These are phyloP conservation scores for Eulemur rufifrons DNA, from an alignment of 2,113 vertebrate genomes.

Conservation along the genomic window DNA sequence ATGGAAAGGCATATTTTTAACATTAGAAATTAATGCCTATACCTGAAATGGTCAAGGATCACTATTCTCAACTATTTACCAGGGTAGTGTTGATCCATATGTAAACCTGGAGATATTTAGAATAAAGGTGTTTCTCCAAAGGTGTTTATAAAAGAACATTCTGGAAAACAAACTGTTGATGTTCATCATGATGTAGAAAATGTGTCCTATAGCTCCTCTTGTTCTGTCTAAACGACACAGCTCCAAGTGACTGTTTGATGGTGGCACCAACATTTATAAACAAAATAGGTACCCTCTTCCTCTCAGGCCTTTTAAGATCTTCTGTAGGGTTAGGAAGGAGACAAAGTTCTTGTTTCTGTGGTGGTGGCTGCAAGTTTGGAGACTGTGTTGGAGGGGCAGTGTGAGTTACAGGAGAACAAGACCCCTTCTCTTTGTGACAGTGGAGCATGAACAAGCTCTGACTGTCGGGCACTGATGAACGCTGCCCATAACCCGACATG, in stretches of 20 bases:
- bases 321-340: neutral
- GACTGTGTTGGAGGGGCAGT: neutral
- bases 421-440: neutral
- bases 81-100: neutral
- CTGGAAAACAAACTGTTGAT: neutral
- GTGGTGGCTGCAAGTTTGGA: neutral
- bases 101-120: neutral
- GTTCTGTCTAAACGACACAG: neutral
- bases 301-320: neutral
- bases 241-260: accelerated
- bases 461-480: accelerated
- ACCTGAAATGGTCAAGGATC: neutral
- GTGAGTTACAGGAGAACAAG: neutral
- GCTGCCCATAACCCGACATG: accelerated
- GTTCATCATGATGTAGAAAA: neutral
- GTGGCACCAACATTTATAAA: neutral
- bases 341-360: neutral
- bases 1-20: neutral
- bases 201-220: accelerated
- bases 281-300: neutral
- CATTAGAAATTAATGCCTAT: neutral
- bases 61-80: neutral
- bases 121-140: neutral
- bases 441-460: neutral
- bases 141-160: neutral